Percentiles rank a stretch among this genome's conserved stretches.
Conservation (phyloP, 1,140 invertebrate species). For the Pentalonia nigronervosa region DNA sequence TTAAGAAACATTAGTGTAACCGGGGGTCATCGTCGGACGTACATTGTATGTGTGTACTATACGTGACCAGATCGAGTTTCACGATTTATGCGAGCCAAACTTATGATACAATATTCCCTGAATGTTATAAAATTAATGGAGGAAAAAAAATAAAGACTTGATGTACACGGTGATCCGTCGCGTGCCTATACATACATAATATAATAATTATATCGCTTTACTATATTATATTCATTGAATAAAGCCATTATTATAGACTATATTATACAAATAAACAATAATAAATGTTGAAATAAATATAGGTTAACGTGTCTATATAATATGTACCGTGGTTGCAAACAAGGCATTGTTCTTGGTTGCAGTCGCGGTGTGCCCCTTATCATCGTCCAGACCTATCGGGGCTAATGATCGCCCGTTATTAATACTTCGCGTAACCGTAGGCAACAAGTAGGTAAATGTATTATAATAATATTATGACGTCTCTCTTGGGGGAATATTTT, state of each 20-base stretch:
- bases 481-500: neutral
- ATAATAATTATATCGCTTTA: neutral
- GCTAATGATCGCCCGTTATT: slow-evolving; percentile 32
- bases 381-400: slow-evolving; percentile 14
- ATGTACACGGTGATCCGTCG: neutral
- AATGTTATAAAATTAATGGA: neutral
- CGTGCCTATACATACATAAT: neutral
- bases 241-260: neutral
- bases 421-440: neutral
- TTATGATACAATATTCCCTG: neutral
- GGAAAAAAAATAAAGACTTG: neutral
- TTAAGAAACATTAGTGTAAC: slow-evolving; percentile 27
- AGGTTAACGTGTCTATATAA: neutral
- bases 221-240: neutral
- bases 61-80: slow-evolving; percentile 48
- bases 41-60: neutral
- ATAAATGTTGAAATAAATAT: slow-evolving; percentile 38
- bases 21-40: slow-evolving; percentile 25
- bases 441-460: slow-evolving; percentile 6
- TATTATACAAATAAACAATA: neutral
- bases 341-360: slow-evolving; percentile 28
- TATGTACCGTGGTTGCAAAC: neutral
- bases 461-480: neutral
- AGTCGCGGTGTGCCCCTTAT: neutral
- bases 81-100: slow-evolving; percentile 23